A percentile compares a stretch with the other conserved stretches of the same genome.
phyloP scores from a whole-genome alignment of 2,113 vertebrate species.

The Struthidea cinerea region DNA sequence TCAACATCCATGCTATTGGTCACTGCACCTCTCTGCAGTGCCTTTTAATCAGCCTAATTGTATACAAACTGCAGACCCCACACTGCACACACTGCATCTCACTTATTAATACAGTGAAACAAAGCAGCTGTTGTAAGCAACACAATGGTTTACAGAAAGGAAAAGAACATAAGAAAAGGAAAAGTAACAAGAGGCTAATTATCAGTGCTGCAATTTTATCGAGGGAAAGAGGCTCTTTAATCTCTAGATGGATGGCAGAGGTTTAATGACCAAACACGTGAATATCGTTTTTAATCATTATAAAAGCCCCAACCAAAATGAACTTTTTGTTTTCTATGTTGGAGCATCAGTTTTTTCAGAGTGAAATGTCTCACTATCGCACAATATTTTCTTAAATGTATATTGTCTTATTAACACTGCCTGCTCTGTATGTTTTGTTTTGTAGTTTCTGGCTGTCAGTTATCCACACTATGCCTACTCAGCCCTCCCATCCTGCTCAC shows the following conservation, averaged over 20 bases:
- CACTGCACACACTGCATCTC: background rate
- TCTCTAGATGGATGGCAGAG: background rate
- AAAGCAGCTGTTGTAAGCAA: background rate
- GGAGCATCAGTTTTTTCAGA: background rate
- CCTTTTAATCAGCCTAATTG: background rate
- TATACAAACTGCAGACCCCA: background rate
- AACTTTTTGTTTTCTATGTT: background rate
- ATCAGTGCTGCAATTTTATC: background rate
- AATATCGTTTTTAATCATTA: background rate
- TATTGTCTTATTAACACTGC: background rate
- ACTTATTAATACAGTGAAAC: background rate
- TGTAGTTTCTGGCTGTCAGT: background rate
- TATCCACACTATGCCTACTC: background rate
- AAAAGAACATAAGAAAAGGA: background rate
- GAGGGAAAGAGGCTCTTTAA: background rate
- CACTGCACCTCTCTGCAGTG: background rate
- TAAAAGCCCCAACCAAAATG: accelerated
- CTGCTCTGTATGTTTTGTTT: background rate
- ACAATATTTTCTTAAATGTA: background rate
- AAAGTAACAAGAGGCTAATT: background rate
- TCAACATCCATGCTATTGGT: background rate
- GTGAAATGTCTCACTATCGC: background rate
- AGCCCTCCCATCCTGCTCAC: background rate
- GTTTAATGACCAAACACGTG: background rate
- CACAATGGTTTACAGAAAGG: background rate